A percentile compares a stretch with the other conserved stretches of the same genome.
These are phyloP conservation scores for Oxygymnocypris stewartii DNA, from an alignment of 2,113 vertebrate genomes.

Conservation along the genomic window DNA sequence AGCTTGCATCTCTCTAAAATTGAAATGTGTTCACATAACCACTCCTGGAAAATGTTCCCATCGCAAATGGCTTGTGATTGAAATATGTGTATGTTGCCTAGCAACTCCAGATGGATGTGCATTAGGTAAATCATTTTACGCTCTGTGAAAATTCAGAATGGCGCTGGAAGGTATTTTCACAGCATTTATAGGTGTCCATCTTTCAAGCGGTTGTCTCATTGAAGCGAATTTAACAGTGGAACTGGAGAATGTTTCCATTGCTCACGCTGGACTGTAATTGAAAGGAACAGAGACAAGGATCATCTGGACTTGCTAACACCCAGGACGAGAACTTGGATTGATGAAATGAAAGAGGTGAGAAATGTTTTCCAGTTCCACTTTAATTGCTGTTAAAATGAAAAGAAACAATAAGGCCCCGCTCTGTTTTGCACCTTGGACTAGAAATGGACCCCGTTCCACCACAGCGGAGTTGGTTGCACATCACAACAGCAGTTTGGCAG, in stretches of 20 bases:
- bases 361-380: constrained; percentile 42
- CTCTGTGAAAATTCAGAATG: constrained; percentile 55
- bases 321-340: constrained; percentile 7
- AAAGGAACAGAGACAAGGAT: constrained; percentile 46
- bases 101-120: constrained; percentile 63
- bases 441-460: background rate
- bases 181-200: constrained; percentile 62
- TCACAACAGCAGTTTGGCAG: constrained; percentile 26
- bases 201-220: constrained; percentile 60
- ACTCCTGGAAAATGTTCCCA: constrained; percentile 54
- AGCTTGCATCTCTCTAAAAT: constrained; percentile 54
- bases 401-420: constrained; percentile 21
- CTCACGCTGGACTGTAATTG: constrained; percentile 50
- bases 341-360: constrained; percentile 33
- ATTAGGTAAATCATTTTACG: constrained; percentile 61
- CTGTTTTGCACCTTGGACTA: background rate
- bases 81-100: constrained; percentile 65
- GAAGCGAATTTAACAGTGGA: constrained; percentile 61
- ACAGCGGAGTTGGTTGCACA: constrained; percentile 10
- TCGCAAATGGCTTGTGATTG: constrained; percentile 57
- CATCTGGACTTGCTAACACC: constrained; percentile 48
- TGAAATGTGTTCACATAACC: constrained; percentile 67
- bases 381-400: constrained; percentile 40
- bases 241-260: constrained; percentile 63
- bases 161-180: constrained; percentile 66